Conservation (phyloP, 2,797 vertebrate genomes). For the Mormyrops boulengeri region DNA sequence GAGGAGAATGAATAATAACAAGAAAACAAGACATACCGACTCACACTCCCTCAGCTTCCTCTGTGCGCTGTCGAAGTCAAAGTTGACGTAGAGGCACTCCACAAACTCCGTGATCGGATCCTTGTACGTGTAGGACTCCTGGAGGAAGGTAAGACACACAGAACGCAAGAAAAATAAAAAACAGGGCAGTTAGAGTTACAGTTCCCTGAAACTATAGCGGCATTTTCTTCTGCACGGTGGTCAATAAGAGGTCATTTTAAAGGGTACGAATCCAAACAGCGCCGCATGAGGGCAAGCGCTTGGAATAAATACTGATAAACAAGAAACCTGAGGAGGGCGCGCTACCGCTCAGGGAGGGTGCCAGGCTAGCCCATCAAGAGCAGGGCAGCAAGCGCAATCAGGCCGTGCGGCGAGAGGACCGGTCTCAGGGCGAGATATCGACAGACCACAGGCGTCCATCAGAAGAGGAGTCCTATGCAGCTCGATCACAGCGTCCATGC, state of each 20-base stretch:
- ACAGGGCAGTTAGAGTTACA: background rate
- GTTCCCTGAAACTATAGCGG: background rate
- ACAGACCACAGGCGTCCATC: background rate
- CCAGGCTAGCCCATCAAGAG: background rate
- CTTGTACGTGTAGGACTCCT: conserved; percentile 96
- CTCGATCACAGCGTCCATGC: background rate
- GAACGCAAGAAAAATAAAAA: background rate
- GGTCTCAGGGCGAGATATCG: background rate
- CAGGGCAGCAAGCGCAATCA: background rate
- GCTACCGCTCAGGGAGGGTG: background rate
- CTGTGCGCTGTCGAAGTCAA: conserved; percentile 94
- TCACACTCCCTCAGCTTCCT: conserved; percentile 94
- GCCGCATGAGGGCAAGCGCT: background rate
- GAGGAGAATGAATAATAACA: background rate
- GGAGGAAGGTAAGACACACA: conserved; percentile 22
- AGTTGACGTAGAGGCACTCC: conserved; percentile 94
- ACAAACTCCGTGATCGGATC: conserved; percentile 97
- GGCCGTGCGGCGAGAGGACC: background rate
- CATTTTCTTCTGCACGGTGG: background rate
- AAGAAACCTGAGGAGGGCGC: background rate
- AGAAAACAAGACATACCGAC: conserved; percentile 69
- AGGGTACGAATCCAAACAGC: background rate
- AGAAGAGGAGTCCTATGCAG: background rate
- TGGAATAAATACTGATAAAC: background rate
- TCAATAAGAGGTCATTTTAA: background rate